Evolutionary conservation across 1,140 invertebrate genomes (phyloP).

Genomic region (Drosophila navojoa): DNA sequence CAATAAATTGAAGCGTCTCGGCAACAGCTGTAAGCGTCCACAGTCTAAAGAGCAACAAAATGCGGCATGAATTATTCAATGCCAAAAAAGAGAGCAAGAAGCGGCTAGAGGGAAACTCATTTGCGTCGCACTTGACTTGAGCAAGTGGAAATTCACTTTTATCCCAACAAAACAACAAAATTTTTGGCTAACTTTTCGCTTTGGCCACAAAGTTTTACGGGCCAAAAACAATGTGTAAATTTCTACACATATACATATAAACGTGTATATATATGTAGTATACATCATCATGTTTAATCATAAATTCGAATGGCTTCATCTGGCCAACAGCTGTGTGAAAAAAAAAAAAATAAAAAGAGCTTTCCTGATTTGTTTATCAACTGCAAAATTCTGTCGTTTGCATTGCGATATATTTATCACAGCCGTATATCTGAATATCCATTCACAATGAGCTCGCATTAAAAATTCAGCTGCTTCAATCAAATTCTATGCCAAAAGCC

Average conservation of each 20-base stretch:
- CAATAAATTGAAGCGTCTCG: neutral
- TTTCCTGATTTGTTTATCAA: slow-evolving; percentile 7
- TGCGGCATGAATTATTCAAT: slow-evolving; percentile 68
- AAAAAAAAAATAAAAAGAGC: neutral
- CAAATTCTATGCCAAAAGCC: slow-evolving; percentile 2
- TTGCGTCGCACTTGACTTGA: slow-evolving; percentile 45
- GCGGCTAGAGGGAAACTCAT: slow-evolving; percentile 46
- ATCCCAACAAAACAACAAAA: neutral
- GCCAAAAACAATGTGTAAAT: slow-evolving; percentile 26
- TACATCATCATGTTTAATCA: slow-evolving; percentile 19
- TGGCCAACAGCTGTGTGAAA: slow-evolving; percentile 23
- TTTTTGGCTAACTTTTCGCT: too few species aligned
- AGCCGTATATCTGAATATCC: neutral
- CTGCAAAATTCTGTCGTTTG: neutral
- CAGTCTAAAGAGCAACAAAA: slow-evolving; percentile 8
- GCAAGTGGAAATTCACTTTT: slow-evolving; percentile 17
- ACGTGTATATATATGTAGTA: neutral
- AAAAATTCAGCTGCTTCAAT: slow-evolving; percentile 5
- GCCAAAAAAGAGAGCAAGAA: slow-evolving; percentile 17
- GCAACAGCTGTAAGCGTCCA: neutral
- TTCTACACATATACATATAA: neutral
- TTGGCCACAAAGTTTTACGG: too few species aligned
- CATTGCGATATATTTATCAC: neutral
- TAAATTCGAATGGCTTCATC: slow-evolving; percentile 37
- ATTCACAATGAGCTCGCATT: slow-evolving; percentile 1